These are phyloP conservation scores for Lottia scabra DNA, from an alignment of 2,888 invertebrate species.

Conservation along the genomic window DNA sequence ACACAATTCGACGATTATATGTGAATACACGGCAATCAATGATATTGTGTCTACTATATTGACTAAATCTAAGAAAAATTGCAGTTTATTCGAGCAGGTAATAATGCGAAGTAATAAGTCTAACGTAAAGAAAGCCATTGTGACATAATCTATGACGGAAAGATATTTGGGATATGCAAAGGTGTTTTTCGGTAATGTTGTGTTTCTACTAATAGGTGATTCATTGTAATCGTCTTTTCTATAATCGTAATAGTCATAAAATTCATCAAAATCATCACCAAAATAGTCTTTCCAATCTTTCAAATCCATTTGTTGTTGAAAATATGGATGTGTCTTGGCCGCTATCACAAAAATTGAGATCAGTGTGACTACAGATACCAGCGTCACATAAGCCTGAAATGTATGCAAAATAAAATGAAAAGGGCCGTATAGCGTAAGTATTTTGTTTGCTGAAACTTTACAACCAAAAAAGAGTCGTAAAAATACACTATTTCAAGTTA, in stretches of 20 bases:
- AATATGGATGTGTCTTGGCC: background rate
- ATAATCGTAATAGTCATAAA: background rate
- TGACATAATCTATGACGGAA: background rate
- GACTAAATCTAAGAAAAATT: background rate
- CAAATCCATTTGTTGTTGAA: background rate
- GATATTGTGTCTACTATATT: conserved; percentile 4
- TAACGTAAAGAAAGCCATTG: conserved; percentile 4
- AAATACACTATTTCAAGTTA: too few species aligned
- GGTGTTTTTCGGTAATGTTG: background rate
- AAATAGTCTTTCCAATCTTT: background rate
- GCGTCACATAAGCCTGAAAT: background rate
- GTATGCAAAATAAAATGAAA: background rate
- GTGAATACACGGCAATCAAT: background rate
- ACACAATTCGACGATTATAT: background rate
- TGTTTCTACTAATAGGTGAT: background rate
- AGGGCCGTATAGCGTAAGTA: too few species aligned
- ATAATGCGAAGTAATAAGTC: conserved; percentile 2
- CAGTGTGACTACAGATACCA: background rate
- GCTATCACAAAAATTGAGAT: background rate
- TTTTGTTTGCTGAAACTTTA: too few species aligned
- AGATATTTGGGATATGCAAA: background rate
- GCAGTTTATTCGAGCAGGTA: background rate
- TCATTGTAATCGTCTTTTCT: background rate
- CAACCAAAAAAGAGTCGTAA: too few species aligned
- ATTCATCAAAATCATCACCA: background rate